Percentiles rank a stretch among this genome's conserved stretches.
Evolutionary conservation across 2,888 invertebrate species (phyloP).

Genomic region (Marronus borbonicus): DNA sequence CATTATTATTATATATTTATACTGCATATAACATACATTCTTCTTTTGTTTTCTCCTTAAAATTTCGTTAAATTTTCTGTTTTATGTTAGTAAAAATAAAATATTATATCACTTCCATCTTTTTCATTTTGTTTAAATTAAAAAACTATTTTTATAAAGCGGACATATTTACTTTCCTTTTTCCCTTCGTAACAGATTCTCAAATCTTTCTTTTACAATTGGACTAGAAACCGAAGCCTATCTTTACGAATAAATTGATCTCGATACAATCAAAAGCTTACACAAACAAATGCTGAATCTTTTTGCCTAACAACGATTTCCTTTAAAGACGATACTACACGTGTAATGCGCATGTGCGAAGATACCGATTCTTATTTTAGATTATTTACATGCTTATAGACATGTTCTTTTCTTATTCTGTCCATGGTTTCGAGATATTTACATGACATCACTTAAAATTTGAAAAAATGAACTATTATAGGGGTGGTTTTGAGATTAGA

Average conservation of each 20-base stretch:
- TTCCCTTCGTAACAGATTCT: constrained; percentile 54
- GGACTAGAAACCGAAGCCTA: constrained; percentile 66
- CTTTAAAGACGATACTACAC: no score
- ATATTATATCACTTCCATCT: constrained; percentile 62
- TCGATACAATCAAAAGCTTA: not conserved
- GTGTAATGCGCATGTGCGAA: no score
- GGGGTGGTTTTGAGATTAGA: no score
- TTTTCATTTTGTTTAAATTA: constrained; percentile 53
- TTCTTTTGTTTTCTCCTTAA: constrained; percentile 43
- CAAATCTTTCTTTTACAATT: constrained; percentile 55
- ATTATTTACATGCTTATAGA: constrained; percentile 2
- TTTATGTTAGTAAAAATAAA: constrained; percentile 61
- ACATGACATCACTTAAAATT: no score
- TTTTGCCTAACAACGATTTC: no score
- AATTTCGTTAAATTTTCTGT: constrained; percentile 19
- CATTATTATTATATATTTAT: constrained; percentile 37
- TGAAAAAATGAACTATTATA: no score
- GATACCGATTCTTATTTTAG: not conserved
- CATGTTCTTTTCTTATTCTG: not conserved
- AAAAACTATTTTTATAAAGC: constrained; percentile 57
- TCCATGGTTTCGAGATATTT: no score
- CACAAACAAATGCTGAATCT: not conserved
- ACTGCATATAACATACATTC: constrained; percentile 57
- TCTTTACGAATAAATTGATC: constrained; percentile 40
- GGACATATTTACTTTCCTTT: constrained; percentile 32